Conservation (phyloP, 1,140 invertebrate species). For the Drosophila teissieri region DNA sequence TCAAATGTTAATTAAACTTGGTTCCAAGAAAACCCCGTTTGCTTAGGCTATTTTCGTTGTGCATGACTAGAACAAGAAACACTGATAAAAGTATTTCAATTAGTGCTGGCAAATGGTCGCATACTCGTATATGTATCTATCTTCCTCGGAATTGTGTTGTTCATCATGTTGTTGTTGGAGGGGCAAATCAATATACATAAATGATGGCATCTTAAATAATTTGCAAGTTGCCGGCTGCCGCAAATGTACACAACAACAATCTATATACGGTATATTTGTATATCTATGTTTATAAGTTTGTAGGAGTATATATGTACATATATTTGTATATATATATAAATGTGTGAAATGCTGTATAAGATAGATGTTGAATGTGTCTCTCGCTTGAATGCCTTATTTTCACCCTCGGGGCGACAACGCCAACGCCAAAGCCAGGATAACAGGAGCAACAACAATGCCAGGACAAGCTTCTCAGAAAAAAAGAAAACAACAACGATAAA, state of each 20-base stretch:
- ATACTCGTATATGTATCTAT: conserved; percentile 9
- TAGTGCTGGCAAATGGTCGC: conserved; percentile 69
- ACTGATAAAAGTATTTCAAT: conserved; percentile 82
- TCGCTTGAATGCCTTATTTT: conserved; percentile 79
- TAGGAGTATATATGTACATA: conserved; percentile 3
- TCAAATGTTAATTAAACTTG: too few species aligned
- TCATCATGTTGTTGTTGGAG: conserved; percentile 21
- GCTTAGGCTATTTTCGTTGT: not conserved
- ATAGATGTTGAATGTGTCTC: conserved; percentile 54
- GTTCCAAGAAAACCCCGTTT: too few species aligned
- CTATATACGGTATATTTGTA: conserved; percentile 20
- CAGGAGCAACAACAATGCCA: conserved; percentile 21
- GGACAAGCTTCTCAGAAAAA: not conserved
- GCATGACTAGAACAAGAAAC: conserved; percentile 14
- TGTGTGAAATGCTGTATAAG: conserved; percentile 20
- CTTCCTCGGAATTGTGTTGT: conserved; percentile 2
- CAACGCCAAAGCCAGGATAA: conserved; percentile 71
- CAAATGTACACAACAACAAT: conserved; percentile 34
- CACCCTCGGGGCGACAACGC: conserved; percentile 79
- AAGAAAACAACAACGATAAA: conserved; percentile 20
- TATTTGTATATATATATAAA: conserved; percentile 2
- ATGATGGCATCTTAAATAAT: conserved; percentile 72
- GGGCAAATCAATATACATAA: conserved; percentile 56
- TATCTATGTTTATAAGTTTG: not conserved
- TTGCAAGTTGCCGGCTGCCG: conserved; percentile 59